phyloP scores from a whole-genome alignment of 2,888 invertebrate genomes.

The Pterostichus madidus region DNA sequence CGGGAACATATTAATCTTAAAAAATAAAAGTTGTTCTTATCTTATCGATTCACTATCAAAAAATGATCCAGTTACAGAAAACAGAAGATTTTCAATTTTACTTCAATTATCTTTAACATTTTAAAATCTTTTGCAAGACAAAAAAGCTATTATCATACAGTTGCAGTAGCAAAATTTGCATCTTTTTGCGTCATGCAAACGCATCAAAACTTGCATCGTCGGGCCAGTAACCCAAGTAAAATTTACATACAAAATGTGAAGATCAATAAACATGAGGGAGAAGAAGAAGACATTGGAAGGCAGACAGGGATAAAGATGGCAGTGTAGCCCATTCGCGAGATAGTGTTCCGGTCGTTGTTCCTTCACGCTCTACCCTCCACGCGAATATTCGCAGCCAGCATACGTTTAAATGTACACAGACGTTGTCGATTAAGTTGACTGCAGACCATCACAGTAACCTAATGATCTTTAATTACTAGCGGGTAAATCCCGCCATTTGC shows the following conservation, averaged over 20 bases:
- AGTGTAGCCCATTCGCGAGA: constrained; percentile 46
- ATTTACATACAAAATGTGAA: constrained; percentile 61
- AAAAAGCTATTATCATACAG: constrained; percentile 16
- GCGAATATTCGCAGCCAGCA: constrained; percentile 29
- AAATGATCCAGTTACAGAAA: too few species aligned
- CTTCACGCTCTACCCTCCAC: constrained; percentile 5
- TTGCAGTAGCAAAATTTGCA: constrained; percentile 33
- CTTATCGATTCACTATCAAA: too few species aligned
- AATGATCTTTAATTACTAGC: constrained; percentile 73
- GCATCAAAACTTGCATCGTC: constrained; percentile 34
- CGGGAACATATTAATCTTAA: too few species aligned
- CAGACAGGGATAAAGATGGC: constrained; percentile 50
- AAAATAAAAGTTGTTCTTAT: too few species aligned
- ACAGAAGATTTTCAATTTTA: too few species aligned
- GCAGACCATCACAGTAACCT: constrained; percentile 69
- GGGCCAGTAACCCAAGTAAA: constrained; percentile 1
- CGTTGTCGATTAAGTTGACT: constrained; percentile 63
- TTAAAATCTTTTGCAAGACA: not conserved
- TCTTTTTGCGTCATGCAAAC: constrained; percentile 40
- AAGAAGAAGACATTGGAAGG: constrained; percentile 51
- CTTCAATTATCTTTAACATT: too few species aligned
- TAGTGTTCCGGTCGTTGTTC: constrained; percentile 47
- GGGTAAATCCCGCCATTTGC: constrained; percentile 66
- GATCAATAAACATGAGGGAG: constrained; percentile 60
- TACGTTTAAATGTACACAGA: constrained; percentile 52